phyloP scores from a whole-genome alignment of 2,888 invertebrate genomes.

The Gerris lacustris region DNA sequence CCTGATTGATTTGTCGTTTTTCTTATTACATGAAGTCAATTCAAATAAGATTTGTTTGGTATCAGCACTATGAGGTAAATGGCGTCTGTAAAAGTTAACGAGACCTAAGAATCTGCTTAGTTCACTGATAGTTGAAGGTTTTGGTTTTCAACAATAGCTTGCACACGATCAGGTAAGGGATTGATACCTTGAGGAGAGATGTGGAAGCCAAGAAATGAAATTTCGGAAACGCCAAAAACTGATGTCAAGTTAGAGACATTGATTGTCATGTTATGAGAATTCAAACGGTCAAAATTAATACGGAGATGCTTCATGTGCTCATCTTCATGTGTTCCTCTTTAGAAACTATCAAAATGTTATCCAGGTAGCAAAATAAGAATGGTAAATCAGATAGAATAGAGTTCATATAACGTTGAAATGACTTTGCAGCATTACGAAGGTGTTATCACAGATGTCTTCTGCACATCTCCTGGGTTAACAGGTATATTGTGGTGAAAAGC shows the following conservation, averaged over 20 bases:
- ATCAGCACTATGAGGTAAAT: slow-evolving; percentile 19
- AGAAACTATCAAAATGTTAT: slow-evolving; percentile 29
- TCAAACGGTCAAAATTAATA: too few relatives aligned
- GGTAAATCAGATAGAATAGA: slow-evolving; percentile 23
- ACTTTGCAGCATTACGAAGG: slow-evolving; percentile 27
- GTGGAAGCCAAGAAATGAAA: neutral
- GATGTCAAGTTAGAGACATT: neutral
- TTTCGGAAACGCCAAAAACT: neutral
- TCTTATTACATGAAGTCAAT: slow-evolving; percentile 23
- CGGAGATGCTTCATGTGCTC: neutral
- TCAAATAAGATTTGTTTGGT: slow-evolving; percentile 18
- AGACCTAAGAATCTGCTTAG: slow-evolving; percentile 17
- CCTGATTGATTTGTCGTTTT: slow-evolving; percentile 23
- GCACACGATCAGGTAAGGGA: slow-evolving; percentile 7
- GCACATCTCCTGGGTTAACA: too few relatives aligned
- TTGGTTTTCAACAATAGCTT: slow-evolving; percentile 7
- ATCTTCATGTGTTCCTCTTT: neutral
- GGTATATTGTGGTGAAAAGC: too few relatives aligned
- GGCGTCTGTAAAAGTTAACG: slow-evolving; percentile 18
- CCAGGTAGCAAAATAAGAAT: slow-evolving; percentile 27
- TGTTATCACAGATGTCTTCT: too few relatives aligned
- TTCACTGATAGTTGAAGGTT: slow-evolving; percentile 9
- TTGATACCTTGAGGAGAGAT: neutral
- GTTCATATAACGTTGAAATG: slow-evolving; percentile 31
- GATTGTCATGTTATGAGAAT: neutral